phyloP scores from a whole-genome alignment of 2,113 vertebrate genomes.

The Cricetomys ansorgei region DNA sequence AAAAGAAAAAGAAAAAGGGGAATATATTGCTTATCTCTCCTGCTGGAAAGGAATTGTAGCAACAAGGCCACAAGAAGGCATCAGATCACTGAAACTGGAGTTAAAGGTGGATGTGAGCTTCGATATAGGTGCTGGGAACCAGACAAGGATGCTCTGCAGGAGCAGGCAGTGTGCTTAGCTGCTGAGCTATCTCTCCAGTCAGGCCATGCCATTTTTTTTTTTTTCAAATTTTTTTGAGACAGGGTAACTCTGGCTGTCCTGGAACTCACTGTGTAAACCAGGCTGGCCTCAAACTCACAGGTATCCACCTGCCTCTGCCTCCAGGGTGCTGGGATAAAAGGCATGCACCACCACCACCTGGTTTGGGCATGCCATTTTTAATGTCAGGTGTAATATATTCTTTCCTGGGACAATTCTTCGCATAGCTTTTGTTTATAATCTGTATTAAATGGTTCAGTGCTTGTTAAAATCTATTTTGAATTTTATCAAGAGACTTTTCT shows the following conservation, averaged over 20 bases:
- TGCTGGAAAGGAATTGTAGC: background rate
- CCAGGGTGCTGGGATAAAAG: too few relatives aligned
- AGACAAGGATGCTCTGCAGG: background rate
- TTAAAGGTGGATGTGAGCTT: background rate
- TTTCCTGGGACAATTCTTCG: background rate
- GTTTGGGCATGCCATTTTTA: slow-evolving; percentile 10
- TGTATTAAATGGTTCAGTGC: background rate
- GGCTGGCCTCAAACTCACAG: too few relatives aligned
- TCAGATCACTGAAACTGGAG: background rate
- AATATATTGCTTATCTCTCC: background rate
- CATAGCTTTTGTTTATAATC: background rate
- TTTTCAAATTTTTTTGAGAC: too few relatives aligned
- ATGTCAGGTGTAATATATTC: background rate
- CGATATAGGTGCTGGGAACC: too few relatives aligned
- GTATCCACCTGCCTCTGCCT: too few relatives aligned
- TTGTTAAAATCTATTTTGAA: slow-evolving; percentile 24
- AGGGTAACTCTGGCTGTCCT: too few relatives aligned
- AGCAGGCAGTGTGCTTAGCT: background rate
- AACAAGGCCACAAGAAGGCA: background rate
- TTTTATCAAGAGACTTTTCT: slow-evolving; percentile 1
- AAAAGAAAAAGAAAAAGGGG: too few relatives aligned
- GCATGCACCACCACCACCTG: too few relatives aligned
- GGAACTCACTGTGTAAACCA: too few relatives aligned
- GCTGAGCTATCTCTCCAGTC: background rate
- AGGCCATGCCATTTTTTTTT: background rate